Percentiles rank a stretch among this genome's conserved stretches.
phyloP scores from a whole-genome alignment of 2,113 vertebrate genomes.

The Pogona vitticeps region DNA sequence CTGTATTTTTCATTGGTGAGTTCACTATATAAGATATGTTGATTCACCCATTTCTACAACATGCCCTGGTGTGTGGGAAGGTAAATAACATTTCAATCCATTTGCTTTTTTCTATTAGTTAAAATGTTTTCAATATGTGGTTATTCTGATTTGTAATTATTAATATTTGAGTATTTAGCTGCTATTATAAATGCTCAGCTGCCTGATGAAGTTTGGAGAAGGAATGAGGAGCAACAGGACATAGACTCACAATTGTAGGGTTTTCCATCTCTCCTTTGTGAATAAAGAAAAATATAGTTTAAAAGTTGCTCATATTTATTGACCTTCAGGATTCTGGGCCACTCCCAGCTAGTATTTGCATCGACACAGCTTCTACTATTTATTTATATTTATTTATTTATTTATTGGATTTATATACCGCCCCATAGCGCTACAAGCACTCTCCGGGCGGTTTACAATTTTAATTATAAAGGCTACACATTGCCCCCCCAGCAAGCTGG shows the following conservation, averaged over 20 bases:
- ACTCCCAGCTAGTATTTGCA: background rate
- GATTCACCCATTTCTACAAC: background rate
- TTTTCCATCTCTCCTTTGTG: background rate
- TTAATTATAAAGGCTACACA: no score
- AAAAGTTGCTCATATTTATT: background rate
- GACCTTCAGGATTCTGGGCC: background rate
- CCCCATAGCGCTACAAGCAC: no score
- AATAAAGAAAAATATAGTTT: background rate
- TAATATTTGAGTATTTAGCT: background rate
- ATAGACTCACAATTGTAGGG: background rate
- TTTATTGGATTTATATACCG: no score
- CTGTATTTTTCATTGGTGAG: background rate
- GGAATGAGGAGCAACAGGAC: background rate
- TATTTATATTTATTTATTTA: no score
- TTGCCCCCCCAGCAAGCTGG: no score
- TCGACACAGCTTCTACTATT: background rate
- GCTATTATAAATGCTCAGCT: background rate
- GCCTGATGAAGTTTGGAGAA: background rate
- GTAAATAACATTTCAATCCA: background rate
- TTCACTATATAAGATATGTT: background rate
- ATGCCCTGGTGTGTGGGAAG: background rate
- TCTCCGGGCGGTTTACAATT: no score
- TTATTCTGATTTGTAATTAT: background rate
- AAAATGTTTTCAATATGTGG: background rate
- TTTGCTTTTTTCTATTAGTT: background rate